Percentiles rank a stretch among this genome's conserved stretches.
phyloP scores from a whole-genome alignment of 2,797 vertebrate genomes.

The Avahi laniger region DNA sequence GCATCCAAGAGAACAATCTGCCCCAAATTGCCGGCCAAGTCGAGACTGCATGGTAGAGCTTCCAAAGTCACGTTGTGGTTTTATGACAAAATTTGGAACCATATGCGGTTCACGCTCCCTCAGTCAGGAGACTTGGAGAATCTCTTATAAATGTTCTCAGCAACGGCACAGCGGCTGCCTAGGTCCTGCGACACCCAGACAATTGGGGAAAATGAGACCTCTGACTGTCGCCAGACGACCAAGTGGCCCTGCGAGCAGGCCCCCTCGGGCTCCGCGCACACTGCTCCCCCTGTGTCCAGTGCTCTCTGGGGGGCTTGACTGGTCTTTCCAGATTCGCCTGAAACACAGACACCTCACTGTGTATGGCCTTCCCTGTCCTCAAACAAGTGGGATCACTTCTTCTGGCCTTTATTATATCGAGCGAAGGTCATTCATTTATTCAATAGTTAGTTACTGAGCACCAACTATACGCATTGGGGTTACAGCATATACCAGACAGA shows the following conservation, averaged over 20 bases:
- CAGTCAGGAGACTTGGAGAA: not conserved
- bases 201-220: not conserved
- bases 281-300: no score
- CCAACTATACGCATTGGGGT: not conserved
- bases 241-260: not conserved
- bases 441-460: not conserved
- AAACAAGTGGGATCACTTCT: not conserved
- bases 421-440: not conserved
- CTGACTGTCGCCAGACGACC: not conserved
- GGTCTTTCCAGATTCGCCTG: not conserved
- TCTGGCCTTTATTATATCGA: not conserved
- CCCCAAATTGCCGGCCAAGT: not conserved
- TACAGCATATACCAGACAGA: not conserved
- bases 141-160: not conserved
- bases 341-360: not conserved
- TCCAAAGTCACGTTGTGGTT: not conserved
- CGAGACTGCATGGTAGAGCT: not conserved
- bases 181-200: not conserved
- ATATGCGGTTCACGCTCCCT: not conserved
- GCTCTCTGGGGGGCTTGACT: no score
- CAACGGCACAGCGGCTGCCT: not conserved
- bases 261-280: rapidly evolving
- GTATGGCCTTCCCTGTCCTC: not conserved
- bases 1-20: not conserved
- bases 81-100: not conserved